Percentiles rank a stretch among this genome's conserved stretches.
Conservation (phyloP, 2,888 invertebrate genomes). For the Stenotaenia linearis region DNA sequence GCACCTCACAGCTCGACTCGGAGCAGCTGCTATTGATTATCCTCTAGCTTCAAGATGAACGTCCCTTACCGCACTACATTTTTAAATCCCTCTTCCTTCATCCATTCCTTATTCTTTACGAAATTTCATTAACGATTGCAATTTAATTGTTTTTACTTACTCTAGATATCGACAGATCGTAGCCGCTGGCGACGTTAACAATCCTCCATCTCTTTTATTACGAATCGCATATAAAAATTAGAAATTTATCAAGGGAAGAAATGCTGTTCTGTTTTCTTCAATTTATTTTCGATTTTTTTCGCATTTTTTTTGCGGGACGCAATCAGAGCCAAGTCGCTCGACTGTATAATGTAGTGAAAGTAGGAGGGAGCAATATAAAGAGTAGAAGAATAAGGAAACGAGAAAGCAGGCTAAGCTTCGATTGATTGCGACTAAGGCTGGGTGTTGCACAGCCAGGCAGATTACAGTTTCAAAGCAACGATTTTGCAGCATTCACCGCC, state of each 20-base stretch:
- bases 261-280: neutral
- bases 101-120: neutral
- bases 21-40: conserved; percentile 26
- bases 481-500: conserved; percentile 19
- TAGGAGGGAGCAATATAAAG: conserved; percentile 10
- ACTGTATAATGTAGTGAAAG: conserved; percentile 17
- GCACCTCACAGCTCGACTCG: neutral
- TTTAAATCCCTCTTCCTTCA: neutral
- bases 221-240: neutral
- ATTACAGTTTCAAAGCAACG: conserved; percentile 26
- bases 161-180: too few relatives aligned
- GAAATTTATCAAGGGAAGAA: neutral
- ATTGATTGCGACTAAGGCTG: conserved; percentile 24
- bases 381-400: conserved; percentile 14
- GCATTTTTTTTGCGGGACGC: neutral
- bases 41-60: conserved; percentile 10
- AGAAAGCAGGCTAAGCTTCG: conserved; percentile 26
- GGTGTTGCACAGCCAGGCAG: conserved; percentile 16
- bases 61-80: neutral
- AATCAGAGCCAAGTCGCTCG: conserved; percentile 7
- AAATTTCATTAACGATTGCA: too few relatives aligned
- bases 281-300: neutral
- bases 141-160: too few relatives aligned
- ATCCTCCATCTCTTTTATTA: neutral
- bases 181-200: too few relatives aligned